phyloP scores from a whole-genome alignment of 2,113 vertebrate genomes.

The Malaclemys terrapin region DNA sequence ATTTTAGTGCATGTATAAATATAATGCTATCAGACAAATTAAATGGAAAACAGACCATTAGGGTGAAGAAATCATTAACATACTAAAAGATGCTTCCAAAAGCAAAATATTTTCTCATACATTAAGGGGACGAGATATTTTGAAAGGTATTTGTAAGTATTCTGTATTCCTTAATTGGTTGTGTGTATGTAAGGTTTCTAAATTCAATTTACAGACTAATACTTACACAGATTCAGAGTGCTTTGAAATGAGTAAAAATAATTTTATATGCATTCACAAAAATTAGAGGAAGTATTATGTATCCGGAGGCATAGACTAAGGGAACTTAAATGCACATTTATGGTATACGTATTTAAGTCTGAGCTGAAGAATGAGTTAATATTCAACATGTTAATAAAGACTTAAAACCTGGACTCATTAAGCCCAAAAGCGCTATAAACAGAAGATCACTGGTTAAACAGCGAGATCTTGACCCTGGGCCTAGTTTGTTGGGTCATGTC shows the following conservation, averaged over 20 bases:
- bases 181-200: not conserved
- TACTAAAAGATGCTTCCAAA: not conserved
- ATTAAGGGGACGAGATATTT: not conserved
- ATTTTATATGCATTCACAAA: not conserved
- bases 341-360: accelerated
- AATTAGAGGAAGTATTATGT: not conserved
- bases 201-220: not conserved
- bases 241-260: not conserved
- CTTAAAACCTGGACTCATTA: not conserved
- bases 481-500: not conserved
- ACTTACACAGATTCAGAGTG: not conserved
- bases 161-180: not conserved
- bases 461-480: not conserved
- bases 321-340: not conserved
- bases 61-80: accelerated
- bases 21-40: not conserved
- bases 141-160: not conserved
- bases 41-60: not conserved
- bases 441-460: not conserved
- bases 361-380: not conserved
- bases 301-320: not conserved
- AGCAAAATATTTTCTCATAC: not conserved
- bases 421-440: not conserved
- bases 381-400: not conserved
- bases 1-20: not conserved